Evolutionary conservation across 2,797 vertebrate genomes (phyloP).

Genomic region (Acestrorhynchus altus): DNA sequence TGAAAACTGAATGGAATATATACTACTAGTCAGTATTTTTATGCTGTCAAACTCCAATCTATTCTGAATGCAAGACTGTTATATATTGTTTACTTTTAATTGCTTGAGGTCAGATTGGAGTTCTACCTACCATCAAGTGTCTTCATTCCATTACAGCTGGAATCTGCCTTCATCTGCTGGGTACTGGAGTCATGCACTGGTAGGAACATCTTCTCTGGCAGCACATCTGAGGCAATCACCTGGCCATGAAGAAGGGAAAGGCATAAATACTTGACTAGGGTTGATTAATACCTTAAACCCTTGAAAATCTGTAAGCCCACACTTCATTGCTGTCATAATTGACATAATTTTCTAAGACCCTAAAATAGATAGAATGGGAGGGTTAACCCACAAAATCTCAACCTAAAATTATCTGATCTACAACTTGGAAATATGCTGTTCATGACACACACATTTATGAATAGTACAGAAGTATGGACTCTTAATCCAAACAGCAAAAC

Average conservation of each 20-base stretch:
- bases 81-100: slow-evolving; percentile 24
- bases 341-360: too few relatives aligned
- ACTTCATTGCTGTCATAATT: too few relatives aligned
- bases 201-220: slow-evolving; percentile 88
- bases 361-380: too few relatives aligned
- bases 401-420: slow-evolving; percentile 43
- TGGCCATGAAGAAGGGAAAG: slow-evolving; percentile 65
- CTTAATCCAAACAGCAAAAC: slow-evolving; percentile 40
- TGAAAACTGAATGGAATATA: too few relatives aligned
- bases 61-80: too few relatives aligned
- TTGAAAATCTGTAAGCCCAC: too few relatives aligned
- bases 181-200: slow-evolving; percentile 69
- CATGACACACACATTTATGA: slow-evolving; percentile 33
- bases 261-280: slow-evolving; percentile 32
- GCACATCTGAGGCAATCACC: slow-evolving; percentile 89
- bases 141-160: slow-evolving; percentile 76
- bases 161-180: slow-evolving; percentile 63
- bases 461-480: slow-evolving; percentile 13
- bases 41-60: too few relatives aligned
- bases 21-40: too few relatives aligned
- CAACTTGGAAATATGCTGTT: slow-evolving; percentile 41
- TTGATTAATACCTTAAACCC: too few relatives aligned
- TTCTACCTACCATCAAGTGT: slow-evolving; percentile 87
- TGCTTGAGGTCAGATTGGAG: slow-evolving; percentile 50
- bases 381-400: slow-evolving; percentile 39